Percentiles rank a stretch among this genome's conserved stretches.
Evolutionary conservation across 2,797 vertebrate species (phyloP).

Genomic region (Poecilia velifera): DNA sequence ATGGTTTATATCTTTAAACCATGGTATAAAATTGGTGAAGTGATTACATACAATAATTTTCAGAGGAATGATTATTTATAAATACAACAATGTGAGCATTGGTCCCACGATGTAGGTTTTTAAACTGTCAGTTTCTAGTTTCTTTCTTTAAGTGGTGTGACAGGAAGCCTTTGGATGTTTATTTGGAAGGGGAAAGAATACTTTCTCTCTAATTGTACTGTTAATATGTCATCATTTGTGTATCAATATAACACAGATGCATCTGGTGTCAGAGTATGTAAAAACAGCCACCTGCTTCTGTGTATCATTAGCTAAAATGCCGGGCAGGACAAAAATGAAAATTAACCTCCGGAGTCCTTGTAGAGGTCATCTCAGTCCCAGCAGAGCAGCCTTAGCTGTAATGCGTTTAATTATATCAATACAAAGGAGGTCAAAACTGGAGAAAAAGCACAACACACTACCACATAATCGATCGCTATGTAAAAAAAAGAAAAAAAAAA

Average conservation of each 20-base stretch:
- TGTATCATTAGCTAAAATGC: background rate
- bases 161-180: background rate
- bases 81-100: too few species aligned
- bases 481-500: slow-evolving; percentile 11
- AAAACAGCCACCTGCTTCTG: slow-evolving; percentile 21
- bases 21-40: too few species aligned
- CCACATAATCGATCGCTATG: background rate
- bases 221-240: background rate
- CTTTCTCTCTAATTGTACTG: background rate
- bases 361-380: slow-evolving; percentile 24
- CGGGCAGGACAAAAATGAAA: slow-evolving; percentile 13
- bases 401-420: slow-evolving; percentile 28
- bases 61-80: too few species aligned
- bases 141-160: background rate
- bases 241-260: background rate
- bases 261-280: slow-evolving; percentile 41
- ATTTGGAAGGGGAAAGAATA: background rate
- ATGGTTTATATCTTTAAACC: too few species aligned
- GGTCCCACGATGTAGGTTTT: too few species aligned
- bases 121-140: background rate
- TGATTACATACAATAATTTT: too few species aligned
- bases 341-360: slow-evolving; percentile 25
- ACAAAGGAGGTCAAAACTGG: slow-evolving; percentile 19
- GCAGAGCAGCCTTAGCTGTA: slow-evolving; percentile 26
- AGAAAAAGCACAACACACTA: slow-evolving; percentile 25